Conservation (phyloP, 2,113 vertebrate genomes). For the Blennius ocellaris region DNA sequence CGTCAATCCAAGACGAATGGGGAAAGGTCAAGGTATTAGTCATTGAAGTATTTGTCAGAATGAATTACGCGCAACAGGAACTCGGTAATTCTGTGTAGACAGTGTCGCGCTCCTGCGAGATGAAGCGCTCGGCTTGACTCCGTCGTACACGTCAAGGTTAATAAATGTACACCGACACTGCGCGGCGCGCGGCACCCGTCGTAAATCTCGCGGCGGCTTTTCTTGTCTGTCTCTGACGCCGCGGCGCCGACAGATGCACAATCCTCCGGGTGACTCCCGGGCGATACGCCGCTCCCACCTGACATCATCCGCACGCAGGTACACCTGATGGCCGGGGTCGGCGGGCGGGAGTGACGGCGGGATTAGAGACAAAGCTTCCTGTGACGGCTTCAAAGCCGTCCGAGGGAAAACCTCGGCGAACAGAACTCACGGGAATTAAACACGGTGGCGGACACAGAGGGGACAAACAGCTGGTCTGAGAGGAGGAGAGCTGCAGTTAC, state of each 20-base stretch:
- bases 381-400: conserved; percentile 57
- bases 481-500: too few relatives aligned
- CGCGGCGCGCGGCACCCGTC: conserved; percentile 18
- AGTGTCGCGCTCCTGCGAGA: neutral
- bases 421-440: conserved; percentile 50
- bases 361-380: conserved; percentile 51
- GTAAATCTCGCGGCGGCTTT: conserved; percentile 40
- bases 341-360: conserved; percentile 42
- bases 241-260: conserved; percentile 49
- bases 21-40: conserved; percentile 10
- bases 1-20: neutral
- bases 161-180: conserved; percentile 41
- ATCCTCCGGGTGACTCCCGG: conserved; percentile 28
- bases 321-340: conserved; percentile 30
- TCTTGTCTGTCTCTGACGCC: conserved; percentile 32
- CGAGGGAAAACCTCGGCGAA: conserved; percentile 35
- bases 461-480: neutral
- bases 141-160: conserved; percentile 39
- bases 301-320: conserved; percentile 43
- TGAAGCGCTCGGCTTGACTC: conserved; percentile 29
- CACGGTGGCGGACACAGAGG: conserved; percentile 29
- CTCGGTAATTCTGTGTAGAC: conserved; percentile 11
- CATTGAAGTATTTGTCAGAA: neutral
- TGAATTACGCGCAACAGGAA: neutral
- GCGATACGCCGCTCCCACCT: conserved; percentile 5